phyloP scores from a whole-genome alignment of 2,797 vertebrate genomes.

The Clarias fuscus region DNA sequence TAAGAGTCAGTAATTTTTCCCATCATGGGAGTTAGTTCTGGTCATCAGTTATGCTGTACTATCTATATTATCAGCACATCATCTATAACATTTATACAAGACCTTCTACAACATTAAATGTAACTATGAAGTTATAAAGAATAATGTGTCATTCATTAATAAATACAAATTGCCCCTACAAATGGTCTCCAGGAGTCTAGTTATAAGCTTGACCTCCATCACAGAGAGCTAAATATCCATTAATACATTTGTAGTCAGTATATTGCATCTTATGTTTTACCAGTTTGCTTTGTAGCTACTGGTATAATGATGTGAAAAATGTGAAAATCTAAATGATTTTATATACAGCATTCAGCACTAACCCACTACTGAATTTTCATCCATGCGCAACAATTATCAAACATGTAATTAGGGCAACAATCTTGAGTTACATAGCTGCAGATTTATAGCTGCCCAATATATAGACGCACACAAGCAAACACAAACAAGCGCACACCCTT shows the following conservation, averaged over 20 bases:
- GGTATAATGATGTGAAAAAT: neutral
- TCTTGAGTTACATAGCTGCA: neutral
- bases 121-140: neutral
- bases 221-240: neutral
- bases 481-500: slow-evolving; percentile 24
- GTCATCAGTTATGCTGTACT: neutral
- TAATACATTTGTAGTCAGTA: neutral
- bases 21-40: neutral
- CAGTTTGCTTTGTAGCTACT: neutral
- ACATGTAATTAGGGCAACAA: neutral
- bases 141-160: neutral
- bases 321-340: neutral
- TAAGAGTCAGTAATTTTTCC: neutral
- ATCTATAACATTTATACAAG: no score
- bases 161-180: neutral
- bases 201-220: neutral
- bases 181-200: neutral
- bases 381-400: neutral
- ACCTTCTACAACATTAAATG: neutral
- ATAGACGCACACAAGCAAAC: slow-evolving; percentile 18
- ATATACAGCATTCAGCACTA: neutral
- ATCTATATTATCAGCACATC: no score
- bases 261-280: neutral
- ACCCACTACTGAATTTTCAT: neutral
- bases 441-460: neutral